Evolutionary conservation across 2,888 invertebrate genomes (phyloP), one percentile per base, ranked within the genome.

Genomic region (Pseudeuparius sepicola): DNA sequence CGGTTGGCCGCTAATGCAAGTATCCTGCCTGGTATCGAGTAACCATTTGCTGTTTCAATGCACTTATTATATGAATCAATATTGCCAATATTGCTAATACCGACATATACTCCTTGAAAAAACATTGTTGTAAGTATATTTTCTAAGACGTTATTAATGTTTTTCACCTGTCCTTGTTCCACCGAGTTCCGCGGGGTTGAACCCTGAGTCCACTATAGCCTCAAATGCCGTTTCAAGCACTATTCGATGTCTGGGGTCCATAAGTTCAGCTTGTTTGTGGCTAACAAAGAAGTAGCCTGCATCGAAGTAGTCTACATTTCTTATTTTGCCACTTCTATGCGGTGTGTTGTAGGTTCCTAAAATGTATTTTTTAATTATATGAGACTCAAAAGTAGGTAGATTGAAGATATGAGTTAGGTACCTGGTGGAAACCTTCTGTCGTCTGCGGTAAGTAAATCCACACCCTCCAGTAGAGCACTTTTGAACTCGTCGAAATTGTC

Each of bases 371-470:
- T 6, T 7, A 6, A 15, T 27, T n/a, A 5, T 5, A 29, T 5
- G 7, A 29, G 10, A 4, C 6, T 29, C 20, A 20, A 20, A 20
- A 20, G 20, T 20, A 6, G n/a, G 6, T 7, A n/a, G n/a, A 20
- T 20, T 7, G 6, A 6, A 20, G n/a, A 20, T 20, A 20, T 20
- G 7, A 20, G n/a, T 20, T 20, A 27, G 9, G 24, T 27, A 42
- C 42, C 42, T 35, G 73, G 65, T 39, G 72, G 70, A 85, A 86
- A 88, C 45, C 88, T 70, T 23, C 78, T 70, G 45, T 75, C 75
- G 52, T 83, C 81, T 25, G 78, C 83, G 34, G 87, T 86, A 37
- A 88, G 75, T 64, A 89, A 24, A 36, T 52, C 77, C 17, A 68
- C 63, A 33, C 71, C 70, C 39, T 66, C 65, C 30, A 71, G 60